phyloP scores from a whole-genome alignment of 2,888 invertebrate genomes.

The Drosophila aldrichi region DNA sequence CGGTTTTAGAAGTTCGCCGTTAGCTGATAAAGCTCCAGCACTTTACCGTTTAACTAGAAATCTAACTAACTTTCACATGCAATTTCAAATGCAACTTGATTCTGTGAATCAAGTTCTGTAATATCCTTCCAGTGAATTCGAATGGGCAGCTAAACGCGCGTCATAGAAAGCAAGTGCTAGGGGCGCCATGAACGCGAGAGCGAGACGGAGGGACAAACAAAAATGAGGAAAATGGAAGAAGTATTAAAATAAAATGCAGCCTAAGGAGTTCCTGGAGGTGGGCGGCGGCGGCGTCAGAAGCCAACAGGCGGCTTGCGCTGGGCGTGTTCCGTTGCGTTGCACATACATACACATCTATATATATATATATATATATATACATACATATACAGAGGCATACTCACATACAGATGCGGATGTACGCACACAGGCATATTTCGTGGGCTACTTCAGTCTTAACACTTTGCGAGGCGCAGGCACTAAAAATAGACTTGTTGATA shows the following conservation, averaged over 20 bases:
- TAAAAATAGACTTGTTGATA: slow-evolving; percentile 83
- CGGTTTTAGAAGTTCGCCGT: not conserved
- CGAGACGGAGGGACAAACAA: not conserved
- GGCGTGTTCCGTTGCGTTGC: slow-evolving; percentile 9
- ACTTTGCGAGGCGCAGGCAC: slow-evolving; percentile 56
- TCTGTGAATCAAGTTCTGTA: slow-evolving; percentile 2
- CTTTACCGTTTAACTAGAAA: not conserved
- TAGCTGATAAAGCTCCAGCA: not conserved
- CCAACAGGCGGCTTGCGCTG: slow-evolving; percentile 10
- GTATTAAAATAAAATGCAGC: slow-evolving; percentile 36
- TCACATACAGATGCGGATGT: slow-evolving; percentile 5
- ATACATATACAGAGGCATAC: not conserved
- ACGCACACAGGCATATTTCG: slow-evolving; percentile 3
- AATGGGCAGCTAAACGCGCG: not conserved
- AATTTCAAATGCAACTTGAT: slow-evolving; percentile 3
- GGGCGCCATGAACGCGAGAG: not conserved
- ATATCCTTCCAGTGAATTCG: slow-evolving; percentile 11
- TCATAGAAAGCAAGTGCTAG: not conserved
- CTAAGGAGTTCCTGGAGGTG: slow-evolving; percentile 27
- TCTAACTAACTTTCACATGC: not conserved
- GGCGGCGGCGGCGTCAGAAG: slow-evolving; percentile 8
- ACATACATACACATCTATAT: not conserved
- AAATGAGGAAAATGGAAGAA: not conserved
- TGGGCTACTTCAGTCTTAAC: slow-evolving; percentile 53
- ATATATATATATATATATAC: not conserved